Percentiles rank a stretch among this genome's conserved stretches.
These are phyloP conservation scores for Ardeotis arabs DNA, from an alignment of 2,113 vertebrate species.

Conservation along the genomic window DNA sequence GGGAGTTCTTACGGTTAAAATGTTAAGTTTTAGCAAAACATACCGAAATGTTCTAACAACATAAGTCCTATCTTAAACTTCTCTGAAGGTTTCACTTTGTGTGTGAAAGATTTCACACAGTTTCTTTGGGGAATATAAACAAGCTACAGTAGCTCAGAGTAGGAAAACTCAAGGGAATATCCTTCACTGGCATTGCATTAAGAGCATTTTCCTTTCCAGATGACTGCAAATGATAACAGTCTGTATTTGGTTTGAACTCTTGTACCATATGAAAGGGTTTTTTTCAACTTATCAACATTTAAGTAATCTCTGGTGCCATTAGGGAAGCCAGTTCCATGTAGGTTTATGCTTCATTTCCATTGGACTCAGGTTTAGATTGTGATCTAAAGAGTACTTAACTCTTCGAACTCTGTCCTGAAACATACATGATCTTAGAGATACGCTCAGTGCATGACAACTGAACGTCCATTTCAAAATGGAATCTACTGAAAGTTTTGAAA, in stretches of 20 bases:
- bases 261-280: neutral
- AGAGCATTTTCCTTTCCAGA: constrained; percentile 55
- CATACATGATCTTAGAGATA: neutral
- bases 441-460: neutral
- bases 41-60: neutral
- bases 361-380: neutral
- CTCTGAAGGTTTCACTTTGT: neutral
- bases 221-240: constrained; percentile 54
- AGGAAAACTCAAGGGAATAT: constrained; percentile 34
- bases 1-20: neutral
- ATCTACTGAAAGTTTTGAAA: neutral
- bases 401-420: neutral
- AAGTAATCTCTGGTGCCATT: neutral
- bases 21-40: neutral
- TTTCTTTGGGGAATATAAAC: constrained; percentile 50
- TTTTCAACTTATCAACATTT: constrained; percentile 1
- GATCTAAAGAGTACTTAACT: neutral
- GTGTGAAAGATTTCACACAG: neutral
- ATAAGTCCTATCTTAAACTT: neutral
- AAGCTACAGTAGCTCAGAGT: neutral
- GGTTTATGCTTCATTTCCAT: neutral
- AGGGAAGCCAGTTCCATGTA: neutral
- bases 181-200: neutral
- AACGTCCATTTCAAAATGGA: neutral
- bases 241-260: constrained; percentile 45